phyloP scores from a whole-genome alignment of 2,888 invertebrate species.

The Limenitis camilla region DNA sequence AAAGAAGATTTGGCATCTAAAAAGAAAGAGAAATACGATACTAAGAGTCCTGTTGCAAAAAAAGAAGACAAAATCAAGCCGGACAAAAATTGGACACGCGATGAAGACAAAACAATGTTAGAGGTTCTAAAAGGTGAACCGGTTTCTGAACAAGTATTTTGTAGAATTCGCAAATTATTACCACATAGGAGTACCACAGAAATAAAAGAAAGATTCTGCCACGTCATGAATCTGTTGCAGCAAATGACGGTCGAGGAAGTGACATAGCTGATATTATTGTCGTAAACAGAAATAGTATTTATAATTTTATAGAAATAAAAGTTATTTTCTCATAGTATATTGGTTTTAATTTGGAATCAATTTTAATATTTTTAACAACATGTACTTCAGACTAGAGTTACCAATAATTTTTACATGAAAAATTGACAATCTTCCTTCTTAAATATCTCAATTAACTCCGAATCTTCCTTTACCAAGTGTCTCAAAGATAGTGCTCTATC shows the following conservation, averaged over 20 bases:
- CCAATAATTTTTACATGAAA: neutral
- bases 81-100: constrained; percentile 79
- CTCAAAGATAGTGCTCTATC: constrained; percentile 42
- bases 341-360: neutral
- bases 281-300: constrained; percentile 47
- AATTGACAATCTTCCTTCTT: constrained; percentile 38
- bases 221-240: constrained; percentile 77
- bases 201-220: constrained; percentile 76
- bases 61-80: constrained; percentile 24
- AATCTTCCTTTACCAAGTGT: constrained; percentile 35
- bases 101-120: constrained; percentile 87
- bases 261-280: constrained; percentile 47
- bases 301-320: constrained; percentile 60
- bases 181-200: constrained; percentile 72
- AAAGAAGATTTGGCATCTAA: constrained; percentile 32
- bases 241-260: constrained; percentile 73
- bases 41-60: constrained; percentile 30
- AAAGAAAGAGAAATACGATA: constrained; percentile 43
- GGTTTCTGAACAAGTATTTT: constrained; percentile 78
- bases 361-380: neutral
- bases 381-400: neutral
- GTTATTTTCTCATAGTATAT: constrained; percentile 25
- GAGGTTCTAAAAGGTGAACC: constrained; percentile 82
- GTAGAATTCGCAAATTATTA: constrained; percentile 68
- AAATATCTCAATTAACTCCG: constrained; percentile 50